These are phyloP conservation scores for Drosophila rufa DNA, from an alignment of 1,140 invertebrate species.

Conservation along the genomic window DNA sequence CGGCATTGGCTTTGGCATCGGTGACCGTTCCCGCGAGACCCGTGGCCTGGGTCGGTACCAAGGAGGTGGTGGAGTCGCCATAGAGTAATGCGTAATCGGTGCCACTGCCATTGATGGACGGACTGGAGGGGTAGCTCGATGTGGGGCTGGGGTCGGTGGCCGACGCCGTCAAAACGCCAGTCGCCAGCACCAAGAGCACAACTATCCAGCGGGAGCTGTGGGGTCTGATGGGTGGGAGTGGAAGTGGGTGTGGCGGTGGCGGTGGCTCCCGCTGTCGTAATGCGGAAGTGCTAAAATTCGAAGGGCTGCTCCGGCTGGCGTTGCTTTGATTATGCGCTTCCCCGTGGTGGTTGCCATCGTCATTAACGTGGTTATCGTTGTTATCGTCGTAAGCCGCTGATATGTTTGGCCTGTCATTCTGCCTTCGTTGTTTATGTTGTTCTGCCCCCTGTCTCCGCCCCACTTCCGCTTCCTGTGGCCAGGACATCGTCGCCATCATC, in stretches of 20 bases:
- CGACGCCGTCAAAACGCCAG: slow-evolving; percentile 21
- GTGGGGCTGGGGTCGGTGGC: slow-evolving; percentile 37
- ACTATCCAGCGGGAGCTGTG: slow-evolving; percentile 14
- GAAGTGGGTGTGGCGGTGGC: not conserved
- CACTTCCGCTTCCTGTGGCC: slow-evolving; percentile 50
- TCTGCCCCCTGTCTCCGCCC: slow-evolving; percentile 17
- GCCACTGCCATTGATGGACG: slow-evolving; percentile 28
- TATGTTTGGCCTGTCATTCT: slow-evolving; percentile 63
- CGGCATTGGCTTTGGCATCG: slow-evolving; percentile 11
- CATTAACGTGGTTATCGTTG: slow-evolving; percentile 57
- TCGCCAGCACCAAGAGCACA: slow-evolving; percentile 35
- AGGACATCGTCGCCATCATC: slow-evolving; percentile 27
- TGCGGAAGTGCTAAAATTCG: slow-evolving; percentile 65
- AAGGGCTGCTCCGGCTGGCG: slow-evolving; percentile 24
- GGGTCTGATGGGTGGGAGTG: not conserved
- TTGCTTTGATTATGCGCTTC: slow-evolving; percentile 60
- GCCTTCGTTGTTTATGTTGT: slow-evolving; percentile 59
- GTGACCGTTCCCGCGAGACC: slow-evolving; percentile 3
- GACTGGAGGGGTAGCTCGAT: not conserved
- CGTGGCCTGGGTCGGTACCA: slow-evolving; percentile 24
- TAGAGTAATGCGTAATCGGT: slow-evolving; percentile 46
- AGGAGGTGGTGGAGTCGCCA: slow-evolving; percentile 38
- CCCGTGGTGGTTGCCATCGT: slow-evolving; percentile 20
- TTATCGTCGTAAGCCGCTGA: slow-evolving; percentile 63
- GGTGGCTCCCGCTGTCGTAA: slow-evolving; percentile 19